Evolutionary conservation across 1,140 invertebrate genomes (phyloP), one percentile per base, ranked within the genome.

Genomic region (Lucilia cuprina): DNA sequence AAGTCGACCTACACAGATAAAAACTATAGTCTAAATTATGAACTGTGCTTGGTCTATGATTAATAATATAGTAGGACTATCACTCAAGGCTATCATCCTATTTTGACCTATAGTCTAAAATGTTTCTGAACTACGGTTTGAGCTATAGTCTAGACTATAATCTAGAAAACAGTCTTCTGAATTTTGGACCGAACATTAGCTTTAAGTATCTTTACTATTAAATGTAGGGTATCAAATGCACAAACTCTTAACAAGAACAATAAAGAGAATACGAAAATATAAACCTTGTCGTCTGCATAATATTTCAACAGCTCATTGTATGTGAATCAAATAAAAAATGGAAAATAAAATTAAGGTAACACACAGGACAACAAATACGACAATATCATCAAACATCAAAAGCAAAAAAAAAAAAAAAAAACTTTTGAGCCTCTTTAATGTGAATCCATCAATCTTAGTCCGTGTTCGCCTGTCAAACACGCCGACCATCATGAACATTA

Each of bases 401-500:
- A 60, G 5, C 55, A 17, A 13, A 60, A 60, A 60, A 50, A n/a
- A 17, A 50, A 50, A 41, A 74, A 21, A 74, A 82, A 74, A 84
- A 84, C 50, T 74, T 84, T 70, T 84, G 77, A 80, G 83, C 83
- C 83, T 89, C 55, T 82, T 80, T 84, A 84, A 84, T 84, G 87
- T 87, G 88, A 85, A 89, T 88, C 89, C 89, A 90, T 90, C 89
- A 90, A 90, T 90, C 89, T 88, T 88, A 86, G 87, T 86, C 84
- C 86, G 65, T 85, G 87, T 87, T 84, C 84, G 86, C 85, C 86
- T 87, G 87, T 87, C 87, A 87, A 87, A 87, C 86, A 86, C 85
- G 85, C 85, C 87, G 87, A 87, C 88, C 88, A 90, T 90, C 88
- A 89, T 89, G 88, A 87, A 88, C 60, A 89, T 90, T 90, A 89